Percentiles rank a stretch among this genome's conserved stretches.
These are phyloP conservation scores for Pimephales promelas DNA, from an alignment of 2,113 vertebrate genomes.

Conservation along the genomic window DNA sequence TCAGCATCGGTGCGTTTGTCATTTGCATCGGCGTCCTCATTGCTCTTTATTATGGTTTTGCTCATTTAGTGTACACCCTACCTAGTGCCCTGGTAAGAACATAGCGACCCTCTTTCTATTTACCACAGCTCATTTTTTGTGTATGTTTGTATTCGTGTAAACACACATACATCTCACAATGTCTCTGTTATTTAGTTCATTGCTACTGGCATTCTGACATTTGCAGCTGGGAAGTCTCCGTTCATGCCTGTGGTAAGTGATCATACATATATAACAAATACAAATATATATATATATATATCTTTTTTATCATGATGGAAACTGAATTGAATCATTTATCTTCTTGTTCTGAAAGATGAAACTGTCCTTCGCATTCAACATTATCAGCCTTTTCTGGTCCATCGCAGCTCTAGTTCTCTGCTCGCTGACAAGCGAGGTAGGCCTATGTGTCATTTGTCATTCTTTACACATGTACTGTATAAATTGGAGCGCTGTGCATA, in stretches of 20 bases:
- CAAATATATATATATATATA: too few relatives aligned
- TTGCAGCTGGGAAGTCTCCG: conserved; percentile 64
- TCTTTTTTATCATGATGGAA: neutral
- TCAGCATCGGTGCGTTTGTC: conserved; percentile 65
- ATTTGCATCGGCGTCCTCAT: conserved; percentile 55
- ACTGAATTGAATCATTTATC: neutral
- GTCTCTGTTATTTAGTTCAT: conserved; percentile 64
- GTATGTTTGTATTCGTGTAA: neutral
- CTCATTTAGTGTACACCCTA: neutral
- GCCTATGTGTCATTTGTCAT: neutral
- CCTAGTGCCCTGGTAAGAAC: conserved; percentile 67
- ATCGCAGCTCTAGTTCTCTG: conserved; percentile 16
- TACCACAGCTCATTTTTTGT: neutral
- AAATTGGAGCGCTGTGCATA: neutral
- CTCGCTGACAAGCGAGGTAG: fast-evolving
- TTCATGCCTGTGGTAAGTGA: conserved; percentile 71
- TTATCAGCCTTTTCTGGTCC: conserved; percentile 69
- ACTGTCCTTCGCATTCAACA: conserved; percentile 73
- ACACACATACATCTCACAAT: neutral
- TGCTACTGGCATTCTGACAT: conserved; percentile 66
- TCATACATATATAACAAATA: too few relatives aligned
- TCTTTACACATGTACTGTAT: neutral
- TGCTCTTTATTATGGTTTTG: fast-evolving
- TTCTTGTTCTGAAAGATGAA: conserved; percentile 64
- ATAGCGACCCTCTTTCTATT: neutral